These are phyloP conservation scores for Okamejei kenojei DNA, from an alignment of 2,797 vertebrate genomes.

Conservation along the genomic window DNA sequence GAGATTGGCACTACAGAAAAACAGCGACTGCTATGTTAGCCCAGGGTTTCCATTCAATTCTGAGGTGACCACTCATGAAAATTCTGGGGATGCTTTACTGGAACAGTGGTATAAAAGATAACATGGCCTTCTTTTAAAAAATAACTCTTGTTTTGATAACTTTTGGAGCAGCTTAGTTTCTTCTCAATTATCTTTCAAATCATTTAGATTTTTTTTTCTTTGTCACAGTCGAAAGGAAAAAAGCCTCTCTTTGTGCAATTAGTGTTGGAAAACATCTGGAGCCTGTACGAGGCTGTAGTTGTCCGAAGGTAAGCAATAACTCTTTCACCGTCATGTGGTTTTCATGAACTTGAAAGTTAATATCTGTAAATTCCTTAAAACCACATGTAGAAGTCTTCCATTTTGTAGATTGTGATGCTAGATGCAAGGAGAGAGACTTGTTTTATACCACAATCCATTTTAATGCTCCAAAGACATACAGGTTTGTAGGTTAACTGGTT, in stretches of 20 bases:
- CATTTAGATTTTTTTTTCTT: background rate
- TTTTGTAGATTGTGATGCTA: background rate
- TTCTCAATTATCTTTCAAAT: background rate
- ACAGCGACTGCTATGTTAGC: background rate
- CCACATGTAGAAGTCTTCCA: background rate
- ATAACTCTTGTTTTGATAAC: background rate
- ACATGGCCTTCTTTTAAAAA: background rate
- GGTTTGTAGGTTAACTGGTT: no score
- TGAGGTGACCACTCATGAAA: background rate
- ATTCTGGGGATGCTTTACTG: background rate
- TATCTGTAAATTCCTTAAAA: background rate
- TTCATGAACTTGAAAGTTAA: background rate
- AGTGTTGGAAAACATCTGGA: constrained; percentile 94
- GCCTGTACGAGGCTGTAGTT: constrained; percentile 83
- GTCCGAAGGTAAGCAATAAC: constrained; percentile 66
- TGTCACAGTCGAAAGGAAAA: constrained; percentile 81
- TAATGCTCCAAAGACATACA: no score
- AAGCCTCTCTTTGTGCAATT: constrained; percentile 92
- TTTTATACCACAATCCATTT: background rate
- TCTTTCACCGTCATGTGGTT: background rate
- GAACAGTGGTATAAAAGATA: background rate
- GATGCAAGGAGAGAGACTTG: background rate
- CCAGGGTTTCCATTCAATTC: background rate
- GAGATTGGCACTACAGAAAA: no score
- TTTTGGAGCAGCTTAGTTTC: background rate